Evolutionary conservation across 1,140 invertebrate genomes (phyloP).

Genomic region (Drosophila pachea): DNA sequence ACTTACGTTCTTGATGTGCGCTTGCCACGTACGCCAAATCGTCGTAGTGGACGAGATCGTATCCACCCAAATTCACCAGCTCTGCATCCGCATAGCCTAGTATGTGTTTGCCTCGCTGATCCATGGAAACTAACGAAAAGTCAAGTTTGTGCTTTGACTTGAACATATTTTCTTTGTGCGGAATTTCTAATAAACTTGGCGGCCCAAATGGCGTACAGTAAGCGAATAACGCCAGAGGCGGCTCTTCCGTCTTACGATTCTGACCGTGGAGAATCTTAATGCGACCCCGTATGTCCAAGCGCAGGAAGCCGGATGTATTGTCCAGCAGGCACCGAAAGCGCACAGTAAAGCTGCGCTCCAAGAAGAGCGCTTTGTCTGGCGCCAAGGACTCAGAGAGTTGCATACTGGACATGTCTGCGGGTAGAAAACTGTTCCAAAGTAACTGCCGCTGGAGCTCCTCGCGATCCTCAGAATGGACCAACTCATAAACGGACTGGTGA

Average conservation of each 20-base stretch:
- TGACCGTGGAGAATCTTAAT: slow-evolving; percentile 98
- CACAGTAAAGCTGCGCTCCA: slow-evolving; percentile 97
- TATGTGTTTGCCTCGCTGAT: slow-evolving; percentile 96
- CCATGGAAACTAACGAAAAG: slow-evolving; percentile 96
- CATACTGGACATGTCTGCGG: slow-evolving; percentile 88
- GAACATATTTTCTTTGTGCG: slow-evolving; percentile 98
- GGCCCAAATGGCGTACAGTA: slow-evolving; percentile 99
- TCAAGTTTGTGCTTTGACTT: slow-evolving; percentile 99
- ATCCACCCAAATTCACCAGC: slow-evolving; percentile 94
- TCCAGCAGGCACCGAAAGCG: slow-evolving; percentile 98
- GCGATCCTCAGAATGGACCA: slow-evolving; percentile 98
- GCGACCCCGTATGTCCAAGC: slow-evolving; percentile 97
- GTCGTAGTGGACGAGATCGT: slow-evolving; percentile 98
- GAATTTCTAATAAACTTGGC: slow-evolving; percentile 91
- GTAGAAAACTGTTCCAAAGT: slow-evolving; percentile 97
- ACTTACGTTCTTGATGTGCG: slow-evolving; percentile 99
- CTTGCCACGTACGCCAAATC: slow-evolving; percentile 98
- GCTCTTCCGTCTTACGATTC: slow-evolving; percentile 95
- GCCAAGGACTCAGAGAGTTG: slow-evolving; percentile 90
- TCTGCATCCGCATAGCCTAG: slow-evolving; percentile 96
- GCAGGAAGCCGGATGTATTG: slow-evolving; percentile 99
- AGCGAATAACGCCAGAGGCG: slow-evolving; percentile 95
- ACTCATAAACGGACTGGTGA: slow-evolving; percentile 98
- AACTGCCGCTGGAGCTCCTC: slow-evolving; percentile 98
- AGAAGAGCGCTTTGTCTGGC: slow-evolving; percentile 90